Base-by-base conservation (phyloP, 2,113 vertebrate species). In the Pteronura brasiliensis region DNA sequence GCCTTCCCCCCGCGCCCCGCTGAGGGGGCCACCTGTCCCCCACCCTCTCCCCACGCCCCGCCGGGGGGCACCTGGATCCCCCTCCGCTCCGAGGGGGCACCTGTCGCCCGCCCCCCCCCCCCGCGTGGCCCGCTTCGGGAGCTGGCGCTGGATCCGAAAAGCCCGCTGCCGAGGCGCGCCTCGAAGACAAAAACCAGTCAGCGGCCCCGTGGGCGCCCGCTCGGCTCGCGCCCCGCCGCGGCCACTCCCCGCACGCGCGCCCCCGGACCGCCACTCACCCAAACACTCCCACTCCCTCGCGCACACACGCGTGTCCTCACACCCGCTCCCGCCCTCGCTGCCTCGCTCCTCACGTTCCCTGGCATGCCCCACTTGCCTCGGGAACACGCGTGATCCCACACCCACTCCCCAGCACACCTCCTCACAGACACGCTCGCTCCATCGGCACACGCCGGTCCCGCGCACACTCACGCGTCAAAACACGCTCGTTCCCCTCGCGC, bases 181-280 rank as follows among this genome's bases (percentile, higher is more conserved):
- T 31, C 17, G 18, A 14, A 47, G 84, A 93, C 90, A 90, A 80
- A 90, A 59, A 36, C 84, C 61, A 55, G 77, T 39, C 34, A 5
- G 94, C 44, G 2, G 82, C 61, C 25, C 57, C 13, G n/a, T 57
- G 47, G 82, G 57, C 13, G 49, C 59, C 85, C 20, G 57, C 86
- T n/a, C 67, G 52, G 63, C 80, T 90, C 72, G 42, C 59, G 25
- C 76, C 59, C 59, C 29, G 34, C 29, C 72, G 52, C n/a, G 81
- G 92, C 88, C 89, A 59, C 36, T 80, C 63, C 85, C 84, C 74
- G 80, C 71, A 65, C 69, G 89, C 93, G 83, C 71, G 88, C 79
- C 31, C 47, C 61, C 57, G 12, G 65, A 12, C 61, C 49, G 34
- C 27, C 74, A 3, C 21, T 55, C 94, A 80, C 76, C 93, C 52